Base-by-base conservation (phyloP, 2,113 vertebrate species). In the Nesoenas mayeri region DNA sequence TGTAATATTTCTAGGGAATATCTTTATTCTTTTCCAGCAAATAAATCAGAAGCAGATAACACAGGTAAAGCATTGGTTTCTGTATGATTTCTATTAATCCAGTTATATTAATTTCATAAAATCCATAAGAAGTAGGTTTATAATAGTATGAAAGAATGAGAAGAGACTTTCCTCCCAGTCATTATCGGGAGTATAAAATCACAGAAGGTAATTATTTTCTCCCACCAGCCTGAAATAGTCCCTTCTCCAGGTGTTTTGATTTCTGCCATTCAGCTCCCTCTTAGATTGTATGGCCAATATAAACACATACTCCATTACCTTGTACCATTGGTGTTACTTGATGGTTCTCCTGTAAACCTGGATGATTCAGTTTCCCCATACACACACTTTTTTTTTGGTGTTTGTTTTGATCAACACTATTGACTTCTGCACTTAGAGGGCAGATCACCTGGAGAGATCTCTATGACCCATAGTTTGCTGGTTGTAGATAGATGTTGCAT, bases 31-130 rank as follows among this genome's bases (percentile, higher is more conserved):
- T 84, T 94, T 86, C 91, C 86, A 96, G 51, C 79, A 80, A 95
- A 93, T 79, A 88, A 84, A 88, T 88, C n/a, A 93, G 80, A 96
- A 87, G 47, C n/a, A 87, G 72, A 74, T 92, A 88, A 79, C 57
- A 79, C 40, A 60, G 12, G 58, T 67, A 80, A 80, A 94, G 47
- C 56, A 65, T 93, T 65, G 71, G 5, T 95, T 97, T 91, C 83
- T 47, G 51, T 58, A 58, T 16, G 64, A 94, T 93, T 96, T 96
- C 90, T 60, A 95, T 89, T 75, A 95, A 89, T 85, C 28, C 66
- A 71, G n/a, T 14, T 92, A 79, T 24, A 95, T 50, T 65, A 2
- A 80, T 81, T 79, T 95, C 58, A 88, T 42, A 81, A 95, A 94
- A 91, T 61, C 62, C 14, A 2, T 44, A 87, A 88, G n/a, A 93